Evolutionary conservation across 1,140 invertebrate genomes (phyloP).

Genomic region (Andricus grossulariae): DNA sequence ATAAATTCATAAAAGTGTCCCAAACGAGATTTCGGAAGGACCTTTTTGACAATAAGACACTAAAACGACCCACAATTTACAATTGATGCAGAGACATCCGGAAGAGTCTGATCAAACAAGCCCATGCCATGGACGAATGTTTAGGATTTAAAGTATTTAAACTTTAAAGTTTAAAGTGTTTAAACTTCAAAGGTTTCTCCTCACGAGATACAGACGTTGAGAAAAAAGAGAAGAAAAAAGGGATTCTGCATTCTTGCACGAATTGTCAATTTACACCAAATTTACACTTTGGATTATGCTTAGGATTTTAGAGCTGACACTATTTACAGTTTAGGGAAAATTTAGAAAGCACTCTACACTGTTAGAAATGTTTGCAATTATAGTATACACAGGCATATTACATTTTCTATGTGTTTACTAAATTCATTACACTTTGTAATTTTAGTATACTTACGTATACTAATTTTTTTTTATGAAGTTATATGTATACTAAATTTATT

Average conservation of each 20-base stretch:
- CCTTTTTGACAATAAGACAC: conserved; percentile 58
- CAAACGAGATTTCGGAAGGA: conserved; percentile 50
- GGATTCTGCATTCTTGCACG: conserved; percentile 25
- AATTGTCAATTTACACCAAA: conserved; percentile 23
- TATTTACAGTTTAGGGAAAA: no score
- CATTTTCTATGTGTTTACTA: no score
- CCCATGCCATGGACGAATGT: conserved; percentile 36
- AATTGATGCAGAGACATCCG: neutral
- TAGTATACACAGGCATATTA: no score
- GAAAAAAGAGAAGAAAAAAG: neutral
- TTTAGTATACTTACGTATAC: no score
- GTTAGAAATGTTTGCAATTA: no score
- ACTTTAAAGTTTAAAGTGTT: neutral
- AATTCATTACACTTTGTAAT: no score
- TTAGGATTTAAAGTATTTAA: neutral
- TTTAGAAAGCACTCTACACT: no score
- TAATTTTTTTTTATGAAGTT: no score
- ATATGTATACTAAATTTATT: no score
- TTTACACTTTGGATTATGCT: conserved; percentile 18
- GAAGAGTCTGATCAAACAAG: conserved; percentile 53
- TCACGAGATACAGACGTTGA: neutral
- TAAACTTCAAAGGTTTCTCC: conserved; percentile 5
- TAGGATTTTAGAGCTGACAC: neutral
- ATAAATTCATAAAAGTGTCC: conserved; percentile 71
- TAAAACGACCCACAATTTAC: conserved; percentile 52